Evolutionary conservation across 1,140 invertebrate species (phyloP).

Genomic region (Meloidogyne floridensis): DNA sequence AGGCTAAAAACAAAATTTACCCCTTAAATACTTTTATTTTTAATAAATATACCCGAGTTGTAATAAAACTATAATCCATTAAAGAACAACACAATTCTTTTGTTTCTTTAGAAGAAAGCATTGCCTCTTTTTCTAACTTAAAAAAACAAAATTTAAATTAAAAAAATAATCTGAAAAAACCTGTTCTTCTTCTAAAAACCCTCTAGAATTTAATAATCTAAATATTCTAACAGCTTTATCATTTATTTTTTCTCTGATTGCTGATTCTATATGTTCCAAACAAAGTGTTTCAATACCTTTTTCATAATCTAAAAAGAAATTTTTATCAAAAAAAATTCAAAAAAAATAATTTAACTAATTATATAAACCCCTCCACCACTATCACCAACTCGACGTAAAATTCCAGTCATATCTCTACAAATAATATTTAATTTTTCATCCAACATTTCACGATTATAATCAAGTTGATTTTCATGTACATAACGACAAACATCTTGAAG

Average conservation of each 20-base stretch:
- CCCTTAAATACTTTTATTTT: too few relatives aligned
- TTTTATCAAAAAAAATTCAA: neutral
- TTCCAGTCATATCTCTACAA: slow-evolving; percentile 31
- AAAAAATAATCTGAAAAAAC: neutral
- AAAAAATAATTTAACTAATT: slow-evolving; percentile 32
- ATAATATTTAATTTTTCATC: slow-evolving; percentile 30
- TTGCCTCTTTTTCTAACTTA: slow-evolving; percentile 45
- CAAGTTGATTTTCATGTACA: slow-evolving; percentile 29
- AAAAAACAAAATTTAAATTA: neutral
- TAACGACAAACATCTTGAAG: slow-evolving; percentile 39
- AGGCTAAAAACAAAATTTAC: neutral
- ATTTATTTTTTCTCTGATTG: slow-evolving; percentile 47
- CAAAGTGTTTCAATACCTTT: slow-evolving; percentile 45
- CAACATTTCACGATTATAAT: slow-evolving; percentile 20
- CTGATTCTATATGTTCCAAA: slow-evolving; percentile 48
- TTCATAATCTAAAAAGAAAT: slow-evolving; percentile 46
- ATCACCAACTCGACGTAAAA: slow-evolving; percentile 47
- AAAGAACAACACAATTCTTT: slow-evolving; percentile 46
- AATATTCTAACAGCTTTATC: slow-evolving; percentile 51
- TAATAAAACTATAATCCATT: slow-evolving; percentile 48
- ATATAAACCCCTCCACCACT: slow-evolving; percentile 50
- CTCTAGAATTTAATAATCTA: slow-evolving; percentile 31
- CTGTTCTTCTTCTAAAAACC: slow-evolving; percentile 51
- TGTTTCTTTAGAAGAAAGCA: slow-evolving; percentile 49
- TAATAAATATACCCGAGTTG: slow-evolving; percentile 36